Percentiles rank a stretch among this genome's conserved stretches.
Evolutionary conservation across 2,113 vertebrate genomes (phyloP).

Genomic region (Trogon melanurus): DNA sequence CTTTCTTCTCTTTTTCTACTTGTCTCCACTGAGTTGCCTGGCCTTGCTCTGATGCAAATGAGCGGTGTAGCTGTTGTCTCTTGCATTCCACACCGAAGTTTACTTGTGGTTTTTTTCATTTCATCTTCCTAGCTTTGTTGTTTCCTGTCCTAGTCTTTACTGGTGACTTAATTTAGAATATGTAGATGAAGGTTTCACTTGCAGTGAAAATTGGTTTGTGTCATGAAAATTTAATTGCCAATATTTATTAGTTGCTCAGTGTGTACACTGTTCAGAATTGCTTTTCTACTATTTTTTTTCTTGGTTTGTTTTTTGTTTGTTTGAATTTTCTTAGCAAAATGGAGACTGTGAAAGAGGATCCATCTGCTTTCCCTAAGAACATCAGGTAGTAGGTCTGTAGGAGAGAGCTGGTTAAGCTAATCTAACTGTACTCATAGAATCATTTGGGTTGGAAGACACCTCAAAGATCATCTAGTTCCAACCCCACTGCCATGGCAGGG

Average conservation of each 20-base stretch:
- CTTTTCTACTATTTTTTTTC: not conserved
- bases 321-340: not conserved
- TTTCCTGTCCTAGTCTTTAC: not conserved
- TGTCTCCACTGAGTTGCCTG: not conserved
- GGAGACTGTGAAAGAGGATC: not conserved
- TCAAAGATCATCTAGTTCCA: no score
- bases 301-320: not conserved
- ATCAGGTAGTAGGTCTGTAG: not conserved
- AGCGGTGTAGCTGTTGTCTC: not conserved
- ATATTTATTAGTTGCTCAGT: not conserved
- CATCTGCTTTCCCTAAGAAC: not conserved
- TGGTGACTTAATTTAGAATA: not conserved
- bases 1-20: fast-evolving
- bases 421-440: not conserved
- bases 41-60: not conserved
- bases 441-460: no score
- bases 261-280: not conserved
- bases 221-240: no score
- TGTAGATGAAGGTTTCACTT: not conserved
- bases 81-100: not conserved
- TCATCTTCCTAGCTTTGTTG: not conserved
- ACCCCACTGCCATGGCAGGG: no score
- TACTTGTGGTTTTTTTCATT: not conserved
- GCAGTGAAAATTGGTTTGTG: not conserved
- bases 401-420: not conserved